Evolutionary conservation across 2,888 invertebrate genomes (phyloP).

Genomic region (Chrysolina oricalcia): DNA sequence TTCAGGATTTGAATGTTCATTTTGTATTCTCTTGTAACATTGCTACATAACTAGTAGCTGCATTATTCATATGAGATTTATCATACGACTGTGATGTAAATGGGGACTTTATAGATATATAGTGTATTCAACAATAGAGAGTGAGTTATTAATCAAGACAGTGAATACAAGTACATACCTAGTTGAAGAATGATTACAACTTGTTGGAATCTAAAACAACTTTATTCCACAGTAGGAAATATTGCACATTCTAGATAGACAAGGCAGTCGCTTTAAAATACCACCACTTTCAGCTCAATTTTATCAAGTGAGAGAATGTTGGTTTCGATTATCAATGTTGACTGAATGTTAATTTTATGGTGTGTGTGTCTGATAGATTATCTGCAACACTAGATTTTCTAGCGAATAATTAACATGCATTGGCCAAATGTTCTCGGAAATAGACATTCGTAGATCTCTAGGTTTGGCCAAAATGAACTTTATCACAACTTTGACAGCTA

Average conservation of each 20-base stretch:
- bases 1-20: conserved; percentile 31
- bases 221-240: neutral
- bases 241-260: neutral
- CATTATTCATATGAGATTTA: conserved; percentile 15
- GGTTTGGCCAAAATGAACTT: no score
- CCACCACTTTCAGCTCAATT: neutral
- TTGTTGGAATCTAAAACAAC: conserved; percentile 1
- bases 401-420: no score
- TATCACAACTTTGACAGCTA: no score
- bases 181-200: neutral
- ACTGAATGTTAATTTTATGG: no score
- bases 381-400: no score
- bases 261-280: neutral
- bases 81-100: conserved; percentile 13
- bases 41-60: conserved; percentile 9
- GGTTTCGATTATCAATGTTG: neutral
- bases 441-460: no score
- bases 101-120: conserved; percentile 3
- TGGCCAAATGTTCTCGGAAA: no score
- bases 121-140: neutral
- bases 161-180: neutral
- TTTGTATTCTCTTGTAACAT: conserved; percentile 7
- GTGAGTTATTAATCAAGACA: conserved; percentile 9
- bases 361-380: no score
- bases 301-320: neutral